phyloP scores from a whole-genome alignment of 2,797 vertebrate species.

The Mormyrus proboscirostris region DNA sequence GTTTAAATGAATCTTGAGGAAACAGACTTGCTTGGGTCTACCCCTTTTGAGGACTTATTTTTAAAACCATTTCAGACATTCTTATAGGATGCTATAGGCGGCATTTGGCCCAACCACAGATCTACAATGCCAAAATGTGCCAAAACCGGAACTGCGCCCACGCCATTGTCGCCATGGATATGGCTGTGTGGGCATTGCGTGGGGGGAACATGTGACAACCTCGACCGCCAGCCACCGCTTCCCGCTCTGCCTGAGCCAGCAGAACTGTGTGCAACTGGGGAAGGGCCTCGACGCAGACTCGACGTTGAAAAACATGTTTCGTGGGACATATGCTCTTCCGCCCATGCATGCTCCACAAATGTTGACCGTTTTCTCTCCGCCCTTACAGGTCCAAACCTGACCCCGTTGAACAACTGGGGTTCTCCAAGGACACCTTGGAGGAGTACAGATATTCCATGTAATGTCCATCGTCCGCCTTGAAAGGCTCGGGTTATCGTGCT shows the following conservation, averaged over 20 bases:
- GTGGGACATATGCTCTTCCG: not conserved
- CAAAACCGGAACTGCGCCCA: not conserved
- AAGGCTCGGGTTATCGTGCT: not conserved
- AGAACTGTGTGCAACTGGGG: not conserved
- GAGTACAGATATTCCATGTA: not conserved
- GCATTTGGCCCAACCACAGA: not conserved
- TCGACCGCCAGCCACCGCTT: not conserved
- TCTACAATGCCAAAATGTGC: not conserved
- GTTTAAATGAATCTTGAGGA: slow-evolving; percentile 1
- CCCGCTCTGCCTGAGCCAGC: not conserved
- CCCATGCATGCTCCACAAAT: not conserved
- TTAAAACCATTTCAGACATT: not conserved
- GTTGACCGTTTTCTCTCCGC: not conserved
- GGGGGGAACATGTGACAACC: not conserved
- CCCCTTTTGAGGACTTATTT: not conserved
- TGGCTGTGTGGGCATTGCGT: not conserved
- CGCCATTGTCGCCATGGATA: not conserved
- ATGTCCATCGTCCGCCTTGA: not conserved
- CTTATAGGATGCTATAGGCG: not conserved
- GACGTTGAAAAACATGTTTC: no score
- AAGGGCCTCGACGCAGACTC: not conserved
- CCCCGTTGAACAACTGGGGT: not conserved
- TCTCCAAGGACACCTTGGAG: not conserved
- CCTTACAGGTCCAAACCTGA: not conserved
- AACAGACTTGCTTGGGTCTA: not conserved